A percentile compares a stretch with the other conserved stretches of the same genome.
Evolutionary conservation across 2,888 invertebrate species (phyloP).

Genomic region (Agrochola lychnidis): DNA sequence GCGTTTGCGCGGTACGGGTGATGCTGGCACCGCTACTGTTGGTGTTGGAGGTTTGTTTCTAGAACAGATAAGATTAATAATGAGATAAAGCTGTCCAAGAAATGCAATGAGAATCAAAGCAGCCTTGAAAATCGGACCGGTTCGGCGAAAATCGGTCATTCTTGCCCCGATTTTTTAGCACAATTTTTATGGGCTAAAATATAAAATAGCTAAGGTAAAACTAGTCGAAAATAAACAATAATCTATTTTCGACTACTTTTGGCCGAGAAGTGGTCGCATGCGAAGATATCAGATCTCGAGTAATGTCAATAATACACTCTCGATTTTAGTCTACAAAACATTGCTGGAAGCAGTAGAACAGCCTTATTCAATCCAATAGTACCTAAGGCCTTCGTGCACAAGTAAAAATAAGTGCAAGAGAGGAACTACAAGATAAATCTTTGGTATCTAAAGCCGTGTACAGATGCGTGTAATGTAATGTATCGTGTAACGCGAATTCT

Average conservation of each 20-base stretch:
- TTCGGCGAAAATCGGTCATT: not conserved
- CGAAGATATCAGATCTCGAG: not conserved
- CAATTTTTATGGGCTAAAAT: not conserved
- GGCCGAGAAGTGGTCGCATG: not conserved
- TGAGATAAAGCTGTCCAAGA: not conserved
- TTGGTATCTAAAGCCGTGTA: too few species aligned
- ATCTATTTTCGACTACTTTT: not conserved
- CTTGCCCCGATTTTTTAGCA: not conserved
- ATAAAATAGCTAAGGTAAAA: too few species aligned
- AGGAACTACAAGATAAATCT: not conserved
- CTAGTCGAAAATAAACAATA: too few species aligned
- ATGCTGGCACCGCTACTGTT: slow-evolving; percentile 68
- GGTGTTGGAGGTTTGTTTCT: slow-evolving; percentile 57
- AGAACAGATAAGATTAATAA: not conserved
- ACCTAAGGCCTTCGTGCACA: not conserved
- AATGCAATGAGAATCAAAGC: not conserved
- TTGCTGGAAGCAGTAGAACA: not conserved
- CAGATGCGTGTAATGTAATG: too few species aligned
- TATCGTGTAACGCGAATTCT: too few species aligned
- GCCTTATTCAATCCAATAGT: not conserved
- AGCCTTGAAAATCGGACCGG: not conserved
- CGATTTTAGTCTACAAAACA: not conserved
- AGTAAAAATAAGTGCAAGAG: not conserved
- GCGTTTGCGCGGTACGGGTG: slow-evolving; percentile 79
- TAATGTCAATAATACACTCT: not conserved